Percentiles rank a stretch among this genome's conserved stretches.
Conservation (phyloP, 2,113 vertebrate genomes). For the Prunella fulvescens region DNA sequence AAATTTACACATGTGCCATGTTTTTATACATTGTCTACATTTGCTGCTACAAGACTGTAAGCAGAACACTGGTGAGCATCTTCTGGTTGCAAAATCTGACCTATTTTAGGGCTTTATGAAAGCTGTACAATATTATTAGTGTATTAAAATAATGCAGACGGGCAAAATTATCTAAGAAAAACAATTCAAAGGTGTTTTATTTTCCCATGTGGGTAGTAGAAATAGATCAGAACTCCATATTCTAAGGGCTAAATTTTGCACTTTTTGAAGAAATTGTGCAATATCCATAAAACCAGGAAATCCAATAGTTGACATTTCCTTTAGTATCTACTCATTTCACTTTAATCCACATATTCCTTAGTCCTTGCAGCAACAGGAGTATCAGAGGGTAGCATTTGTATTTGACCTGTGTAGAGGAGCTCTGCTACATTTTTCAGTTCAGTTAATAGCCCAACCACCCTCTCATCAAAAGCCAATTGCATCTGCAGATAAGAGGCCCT, state of each 20-base stretch:
- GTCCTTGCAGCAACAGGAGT: fast-evolving
- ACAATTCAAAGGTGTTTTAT: constrained; percentile 30
- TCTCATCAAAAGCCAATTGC: constrained; percentile 15
- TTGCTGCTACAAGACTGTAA: constrained; percentile 49
- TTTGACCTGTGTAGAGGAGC: not conserved
- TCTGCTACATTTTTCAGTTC: not conserved
- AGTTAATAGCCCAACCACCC: not conserved
- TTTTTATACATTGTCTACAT: constrained; percentile 41
- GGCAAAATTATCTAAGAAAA: constrained; percentile 14
- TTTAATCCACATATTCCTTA: not conserved
- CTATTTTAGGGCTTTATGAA: constrained; percentile 18
- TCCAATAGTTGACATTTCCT: not conserved
- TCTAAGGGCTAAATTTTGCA: not conserved
- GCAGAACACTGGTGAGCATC: constrained; percentile 27
- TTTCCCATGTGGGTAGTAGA: constrained; percentile 6
- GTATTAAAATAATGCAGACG: not conserved
- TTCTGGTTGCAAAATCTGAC: constrained; percentile 25
- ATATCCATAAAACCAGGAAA: not conserved
- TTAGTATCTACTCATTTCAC: not conserved
- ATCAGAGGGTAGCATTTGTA: not conserved
- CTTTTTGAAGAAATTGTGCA: not conserved
- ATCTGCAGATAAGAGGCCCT: not conserved
- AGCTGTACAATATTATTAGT: not conserved
- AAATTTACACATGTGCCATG: constrained; percentile 58
- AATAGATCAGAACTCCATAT: constrained; percentile 6